phyloP scores from a whole-genome alignment of 2,888 invertebrate species.

The Eledone cirrhosa region DNA sequence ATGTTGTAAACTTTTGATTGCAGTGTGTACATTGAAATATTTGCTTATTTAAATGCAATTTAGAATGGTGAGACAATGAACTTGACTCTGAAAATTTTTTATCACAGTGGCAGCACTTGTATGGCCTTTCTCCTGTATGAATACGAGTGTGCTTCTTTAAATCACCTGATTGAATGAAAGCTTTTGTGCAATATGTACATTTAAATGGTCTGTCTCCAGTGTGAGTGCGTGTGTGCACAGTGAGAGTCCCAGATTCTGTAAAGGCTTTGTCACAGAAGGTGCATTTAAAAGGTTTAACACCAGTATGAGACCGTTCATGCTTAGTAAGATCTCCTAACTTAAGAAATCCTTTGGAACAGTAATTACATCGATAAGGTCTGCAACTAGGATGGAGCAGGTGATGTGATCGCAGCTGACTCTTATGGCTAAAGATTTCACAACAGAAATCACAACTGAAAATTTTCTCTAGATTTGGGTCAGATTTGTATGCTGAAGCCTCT shows the following conservation, averaged over 20 bases:
- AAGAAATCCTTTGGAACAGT: neutral
- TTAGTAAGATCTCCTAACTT: constrained; percentile 15
- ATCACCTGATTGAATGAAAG: constrained; percentile 8
- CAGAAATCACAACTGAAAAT: too few relatives aligned
- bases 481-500: neutral
- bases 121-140: neutral
- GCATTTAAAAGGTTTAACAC: neutral
- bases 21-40: neutral
- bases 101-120: constrained; percentile 5
- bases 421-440: neutral
- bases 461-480: neutral
- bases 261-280: constrained; percentile 7
- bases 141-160: constrained; percentile 5
- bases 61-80: neutral
- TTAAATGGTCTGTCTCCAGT: neutral
- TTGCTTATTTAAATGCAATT: neutral
- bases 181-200: neutral
- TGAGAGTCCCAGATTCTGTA: constrained; percentile 8
- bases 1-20: neutral
- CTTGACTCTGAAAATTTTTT: neutral
- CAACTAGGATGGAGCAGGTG: neutral
- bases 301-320: neutral
- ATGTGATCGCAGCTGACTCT: neutral
- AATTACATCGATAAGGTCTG: neutral
- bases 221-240: neutral